Evolutionary conservation across 1,140 invertebrate species (phyloP).

Genomic region (Diorhabda carinulata): DNA sequence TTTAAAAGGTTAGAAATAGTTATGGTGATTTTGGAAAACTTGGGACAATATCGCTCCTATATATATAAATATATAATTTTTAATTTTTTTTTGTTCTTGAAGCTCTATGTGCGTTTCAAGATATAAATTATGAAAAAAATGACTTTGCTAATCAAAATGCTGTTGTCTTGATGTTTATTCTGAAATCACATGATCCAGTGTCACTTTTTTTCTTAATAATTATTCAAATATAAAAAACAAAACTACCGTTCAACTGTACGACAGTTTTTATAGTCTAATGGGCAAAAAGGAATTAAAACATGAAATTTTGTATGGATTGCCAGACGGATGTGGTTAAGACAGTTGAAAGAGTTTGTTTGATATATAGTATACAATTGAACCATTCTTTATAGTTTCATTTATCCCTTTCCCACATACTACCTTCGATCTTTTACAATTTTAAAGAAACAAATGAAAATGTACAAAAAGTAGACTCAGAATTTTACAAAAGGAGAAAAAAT

Average conservation of each 20-base stretch:
- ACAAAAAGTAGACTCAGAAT: too few relatives aligned
- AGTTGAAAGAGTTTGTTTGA: constrained; percentile 41
- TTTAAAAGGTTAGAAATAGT: constrained; percentile 34
- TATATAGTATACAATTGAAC: constrained; percentile 38
- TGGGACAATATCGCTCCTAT: constrained; percentile 33
- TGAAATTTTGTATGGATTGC: constrained; percentile 24
- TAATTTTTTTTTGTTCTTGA: too few relatives aligned
- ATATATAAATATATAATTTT: neutral
- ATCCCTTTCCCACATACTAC: neutral
- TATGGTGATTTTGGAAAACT: constrained; percentile 39
- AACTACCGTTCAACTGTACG: constrained; percentile 40
- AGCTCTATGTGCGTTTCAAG: too few relatives aligned
- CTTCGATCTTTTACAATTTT: too few relatives aligned
- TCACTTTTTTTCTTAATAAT: constrained; percentile 31
- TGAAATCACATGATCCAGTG: constrained; percentile 37
- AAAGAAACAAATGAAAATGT: too few relatives aligned
- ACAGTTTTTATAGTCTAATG: constrained; percentile 24
- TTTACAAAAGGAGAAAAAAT: too few relatives aligned
- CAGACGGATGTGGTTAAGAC: constrained; percentile 28
- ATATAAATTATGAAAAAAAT: neutral
- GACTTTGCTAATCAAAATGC: constrained; percentile 20
- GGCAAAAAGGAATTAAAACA: constrained; percentile 14
- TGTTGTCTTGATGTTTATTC: constrained; percentile 38
- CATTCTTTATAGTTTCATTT: constrained; percentile 25
- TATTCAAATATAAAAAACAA: constrained; percentile 30